phyloP scores from a whole-genome alignment of 1,140 invertebrate species.

The Tetraneura akinire region DNA sequence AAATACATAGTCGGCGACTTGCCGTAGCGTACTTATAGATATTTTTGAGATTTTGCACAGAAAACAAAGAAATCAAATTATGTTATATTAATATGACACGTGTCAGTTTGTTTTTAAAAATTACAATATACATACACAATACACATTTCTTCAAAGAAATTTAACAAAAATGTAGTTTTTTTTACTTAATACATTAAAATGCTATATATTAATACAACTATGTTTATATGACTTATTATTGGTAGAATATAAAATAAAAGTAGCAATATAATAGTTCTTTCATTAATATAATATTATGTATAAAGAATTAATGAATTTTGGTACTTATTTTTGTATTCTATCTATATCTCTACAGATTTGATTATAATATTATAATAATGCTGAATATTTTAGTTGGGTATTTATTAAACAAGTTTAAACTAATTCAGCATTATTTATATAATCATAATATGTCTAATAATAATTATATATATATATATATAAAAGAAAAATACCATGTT shows the following conservation, averaged over 20 bases:
- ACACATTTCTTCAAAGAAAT: neutral
- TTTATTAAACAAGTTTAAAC: neutral
- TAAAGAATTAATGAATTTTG: neutral
- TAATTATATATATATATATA: neutral
- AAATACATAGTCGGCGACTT: too few species aligned
- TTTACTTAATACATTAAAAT: neutral
- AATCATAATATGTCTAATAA: neutral
- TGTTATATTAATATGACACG: neutral
- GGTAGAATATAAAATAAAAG: neutral
- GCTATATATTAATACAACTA: neutral
- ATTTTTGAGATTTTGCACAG: neutral
- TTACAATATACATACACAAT: neutral
- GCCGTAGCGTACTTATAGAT: neutral
- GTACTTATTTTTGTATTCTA: neutral
- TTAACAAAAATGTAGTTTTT: neutral
- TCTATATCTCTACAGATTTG: neutral
- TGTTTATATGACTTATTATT: neutral
- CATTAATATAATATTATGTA: neutral
- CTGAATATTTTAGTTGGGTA: neutral
- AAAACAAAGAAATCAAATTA: slow-evolving; percentile 3
- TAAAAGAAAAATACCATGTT: neutral
- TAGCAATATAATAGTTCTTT: neutral
- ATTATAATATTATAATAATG: neutral
- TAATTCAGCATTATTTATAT: neutral
- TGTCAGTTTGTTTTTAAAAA: slow-evolving; percentile 3